These are phyloP conservation scores for Gadus macrocephalus DNA, from an alignment of 2,113 vertebrate species.

Conservation along the genomic window DNA sequence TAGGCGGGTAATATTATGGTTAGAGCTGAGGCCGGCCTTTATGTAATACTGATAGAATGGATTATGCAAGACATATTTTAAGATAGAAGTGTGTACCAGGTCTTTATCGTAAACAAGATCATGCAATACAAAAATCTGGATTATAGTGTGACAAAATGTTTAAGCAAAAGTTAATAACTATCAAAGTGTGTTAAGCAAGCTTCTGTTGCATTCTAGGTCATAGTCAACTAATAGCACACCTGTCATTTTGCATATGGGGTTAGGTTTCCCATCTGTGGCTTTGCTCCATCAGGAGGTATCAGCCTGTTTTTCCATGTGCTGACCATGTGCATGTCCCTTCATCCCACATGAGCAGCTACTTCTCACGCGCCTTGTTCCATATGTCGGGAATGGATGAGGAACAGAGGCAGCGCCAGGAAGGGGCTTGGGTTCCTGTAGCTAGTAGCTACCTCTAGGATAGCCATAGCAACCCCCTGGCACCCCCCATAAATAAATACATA, in stretches of 20 bases:
- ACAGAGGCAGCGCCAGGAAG: too few species aligned
- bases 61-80: conserved; percentile 1
- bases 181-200: not conserved
- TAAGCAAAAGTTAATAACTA: not conserved
- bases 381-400: too few species aligned
- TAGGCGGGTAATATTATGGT: not conserved
- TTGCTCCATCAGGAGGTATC: not conserved
- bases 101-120: too few species aligned
- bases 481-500: too few species aligned
- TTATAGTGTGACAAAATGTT: not conserved
- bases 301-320: not conserved
- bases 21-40: not conserved
- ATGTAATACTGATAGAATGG: conserved; percentile 1
- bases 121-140: too few species aligned
- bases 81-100: too few species aligned
- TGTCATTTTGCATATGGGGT: conserved; percentile 1
- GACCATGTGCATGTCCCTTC: not conserved
- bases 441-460: too few species aligned
- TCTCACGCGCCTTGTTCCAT: too few species aligned
- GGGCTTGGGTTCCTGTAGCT: too few species aligned
- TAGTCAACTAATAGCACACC: not conserved
- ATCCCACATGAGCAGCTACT: not conserved
- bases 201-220: not conserved
- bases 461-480: too few species aligned
- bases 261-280: conserved; percentile 1